Evolutionary conservation across 2,888 invertebrate species (phyloP), one percentile per base, ranked within the genome.

Genomic region (Dorcus parallelipipedus): DNA sequence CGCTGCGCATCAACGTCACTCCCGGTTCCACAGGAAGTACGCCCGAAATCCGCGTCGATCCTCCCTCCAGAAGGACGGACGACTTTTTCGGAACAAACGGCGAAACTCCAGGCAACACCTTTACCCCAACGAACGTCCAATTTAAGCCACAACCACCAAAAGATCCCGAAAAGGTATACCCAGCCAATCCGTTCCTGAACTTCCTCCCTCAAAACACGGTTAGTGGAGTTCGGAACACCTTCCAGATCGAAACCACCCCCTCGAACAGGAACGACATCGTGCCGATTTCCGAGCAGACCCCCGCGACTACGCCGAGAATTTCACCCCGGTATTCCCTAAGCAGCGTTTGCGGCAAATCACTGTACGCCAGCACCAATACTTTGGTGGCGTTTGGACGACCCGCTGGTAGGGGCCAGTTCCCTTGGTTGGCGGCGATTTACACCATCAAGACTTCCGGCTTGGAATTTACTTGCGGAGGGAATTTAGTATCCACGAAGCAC

Each of bases 371-470:
- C 59, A 66, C 70, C 4, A 77, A 74, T 58, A 66, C 70, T 4
- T 63, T 78, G 38, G 67, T 78, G 2, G 66, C 75, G 2, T 67
- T 75, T 54, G 77, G 77, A 4, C 58, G 68, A 3, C 53, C 61
- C 1, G 72, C 75, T 1, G 65, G 69, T 6, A 69, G 57, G 49
- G 74, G 75, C 0, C 75, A 75, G 5, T 76, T 72, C 58, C 79
- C 79, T 7, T 79, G 79, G 79, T 62, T 78, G 54, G 75, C 69
- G 1, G 78, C 79, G 0, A 63, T 79, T 14, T 79, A 77, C 58
- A 62, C 64, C 5, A 73, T 72, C 26, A 66, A 67, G n/a, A 68
- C 71, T n/a, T 64, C 68, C 4, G 75, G 73, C 23, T 61, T 76
- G 38, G 71, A 69, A 38, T 79, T 76, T 60, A 74, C 71, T 52